These are phyloP conservation scores for Machimus rusticus DNA, from an alignment of 2,888 invertebrate genomes.

Conservation along the genomic window DNA sequence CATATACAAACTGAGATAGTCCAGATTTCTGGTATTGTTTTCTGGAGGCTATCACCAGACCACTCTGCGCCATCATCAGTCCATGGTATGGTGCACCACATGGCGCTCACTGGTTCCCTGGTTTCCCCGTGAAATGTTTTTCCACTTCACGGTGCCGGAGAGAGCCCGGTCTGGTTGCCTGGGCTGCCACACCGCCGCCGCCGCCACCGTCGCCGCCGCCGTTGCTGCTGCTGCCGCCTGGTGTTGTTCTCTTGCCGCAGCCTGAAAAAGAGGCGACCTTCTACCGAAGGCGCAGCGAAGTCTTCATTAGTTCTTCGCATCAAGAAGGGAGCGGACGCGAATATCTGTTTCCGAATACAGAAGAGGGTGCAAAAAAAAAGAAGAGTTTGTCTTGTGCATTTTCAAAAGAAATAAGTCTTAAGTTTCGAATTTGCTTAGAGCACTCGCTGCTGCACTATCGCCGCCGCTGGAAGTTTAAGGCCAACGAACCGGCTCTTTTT, in stretches of 20 bases:
- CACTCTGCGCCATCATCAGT: not conserved
- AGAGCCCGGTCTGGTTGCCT: not conserved
- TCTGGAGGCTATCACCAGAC: not conserved
- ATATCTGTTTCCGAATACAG: not conserved
- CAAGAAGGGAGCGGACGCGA: slow-evolving; percentile 43
- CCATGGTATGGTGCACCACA: not conserved
- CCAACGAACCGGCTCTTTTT: slow-evolving; percentile 28
- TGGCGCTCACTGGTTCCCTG: not conserved
- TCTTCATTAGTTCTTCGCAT: slow-evolving; percentile 45
- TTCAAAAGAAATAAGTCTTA: not conserved
- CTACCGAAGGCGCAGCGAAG: slow-evolving; percentile 37
- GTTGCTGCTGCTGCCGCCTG: no score
- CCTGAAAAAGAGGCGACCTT: slow-evolving; percentile 40
- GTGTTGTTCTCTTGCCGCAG: not conserved
- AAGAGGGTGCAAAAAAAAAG: not conserved
- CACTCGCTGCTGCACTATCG: not conserved
- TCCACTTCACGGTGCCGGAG: not conserved
- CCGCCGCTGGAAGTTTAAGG: slow-evolving; percentile 13
- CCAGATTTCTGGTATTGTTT: not conserved
- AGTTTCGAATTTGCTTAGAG: not conserved
- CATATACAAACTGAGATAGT: not conserved
- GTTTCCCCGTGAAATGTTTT: not conserved
- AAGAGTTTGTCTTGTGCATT: not conserved
- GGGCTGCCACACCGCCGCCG: not conserved
- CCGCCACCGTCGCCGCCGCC: not conserved